These are phyloP conservation scores for Zelleria hepariella DNA, from an alignment of 2,888 invertebrate genomes.

Conservation along the genomic window DNA sequence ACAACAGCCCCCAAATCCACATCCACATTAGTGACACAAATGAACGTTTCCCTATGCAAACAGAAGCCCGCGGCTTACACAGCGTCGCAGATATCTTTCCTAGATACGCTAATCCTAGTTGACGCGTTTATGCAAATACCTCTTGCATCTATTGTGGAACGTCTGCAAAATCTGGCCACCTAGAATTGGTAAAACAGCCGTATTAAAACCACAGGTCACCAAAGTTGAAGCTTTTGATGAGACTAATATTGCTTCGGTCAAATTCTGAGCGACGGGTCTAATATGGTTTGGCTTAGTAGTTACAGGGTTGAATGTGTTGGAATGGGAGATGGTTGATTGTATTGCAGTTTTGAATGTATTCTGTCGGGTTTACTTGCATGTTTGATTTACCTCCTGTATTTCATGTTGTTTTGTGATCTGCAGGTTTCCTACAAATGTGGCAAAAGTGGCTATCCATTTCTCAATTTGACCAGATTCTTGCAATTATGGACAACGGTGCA, in stretches of 20 bases:
- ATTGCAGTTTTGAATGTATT: not conserved
- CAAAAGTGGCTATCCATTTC: no score
- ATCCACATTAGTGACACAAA: not conserved
- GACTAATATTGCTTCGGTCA: slow-evolving; percentile 26
- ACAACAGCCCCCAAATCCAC: not conserved
- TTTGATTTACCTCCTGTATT: no score
- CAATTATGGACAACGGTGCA: no score
- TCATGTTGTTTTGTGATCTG: no score
- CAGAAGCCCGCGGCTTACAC: slow-evolving; percentile 3
- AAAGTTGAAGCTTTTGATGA: not conserved
- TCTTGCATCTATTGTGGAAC: not conserved
- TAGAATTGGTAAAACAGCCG: not conserved
- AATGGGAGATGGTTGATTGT: not conserved
- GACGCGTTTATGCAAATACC: slow-evolving; percentile 42
- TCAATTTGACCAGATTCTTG: no score
- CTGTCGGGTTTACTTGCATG: no score
- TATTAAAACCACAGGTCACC: not conserved
- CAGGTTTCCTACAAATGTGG: no score
- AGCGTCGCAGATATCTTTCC: slow-evolving; percentile 26
- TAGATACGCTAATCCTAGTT: slow-evolving; percentile 29
- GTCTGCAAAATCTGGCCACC: not conserved
- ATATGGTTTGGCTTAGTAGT: slow-evolving; percentile 17
- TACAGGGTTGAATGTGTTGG: not conserved
- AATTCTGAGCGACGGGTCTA: slow-evolving; percentile 48
- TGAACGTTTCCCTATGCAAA: slow-evolving; percentile 5